phyloP scores from a whole-genome alignment of 2,888 invertebrate species.

The Polyommatus icarus region DNA sequence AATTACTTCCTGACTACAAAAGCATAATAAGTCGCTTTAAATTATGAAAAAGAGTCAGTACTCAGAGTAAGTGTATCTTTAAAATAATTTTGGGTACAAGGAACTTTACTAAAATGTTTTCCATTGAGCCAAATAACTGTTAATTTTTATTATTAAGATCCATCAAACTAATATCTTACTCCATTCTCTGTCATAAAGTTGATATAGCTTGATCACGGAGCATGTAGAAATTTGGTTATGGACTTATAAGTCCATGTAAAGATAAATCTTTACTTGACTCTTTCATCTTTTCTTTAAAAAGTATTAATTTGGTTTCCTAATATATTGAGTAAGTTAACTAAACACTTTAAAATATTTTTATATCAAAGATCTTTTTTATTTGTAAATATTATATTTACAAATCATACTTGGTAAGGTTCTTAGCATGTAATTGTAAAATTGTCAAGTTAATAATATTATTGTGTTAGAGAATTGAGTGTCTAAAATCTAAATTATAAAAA shows the following conservation, averaged over 20 bases:
- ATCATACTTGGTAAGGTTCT: neutral
- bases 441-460: neutral
- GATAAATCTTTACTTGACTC: neutral
- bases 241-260: too few relatives aligned
- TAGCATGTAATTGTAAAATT: neutral
- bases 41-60: neutral
- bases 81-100: neutral
- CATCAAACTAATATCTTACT: too few relatives aligned
- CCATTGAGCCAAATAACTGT: neutral
- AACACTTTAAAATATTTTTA: conserved; percentile 7
- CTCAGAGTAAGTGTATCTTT: neutral
- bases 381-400: conserved; percentile 6
- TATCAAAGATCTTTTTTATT: neutral
- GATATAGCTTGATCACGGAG: too few relatives aligned
- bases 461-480: neutral
- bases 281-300: neutral
- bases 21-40: neutral
- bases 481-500: neutral
- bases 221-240: too few relatives aligned
- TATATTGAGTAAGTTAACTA: neutral
- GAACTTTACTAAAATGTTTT: neutral
- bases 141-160: too few relatives aligned
- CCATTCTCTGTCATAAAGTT: too few relatives aligned
- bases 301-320: neutral
- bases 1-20: neutral